Evolutionary conservation across 2,797 vertebrate genomes (phyloP).

Genomic region (Agapornis canus): DNA sequence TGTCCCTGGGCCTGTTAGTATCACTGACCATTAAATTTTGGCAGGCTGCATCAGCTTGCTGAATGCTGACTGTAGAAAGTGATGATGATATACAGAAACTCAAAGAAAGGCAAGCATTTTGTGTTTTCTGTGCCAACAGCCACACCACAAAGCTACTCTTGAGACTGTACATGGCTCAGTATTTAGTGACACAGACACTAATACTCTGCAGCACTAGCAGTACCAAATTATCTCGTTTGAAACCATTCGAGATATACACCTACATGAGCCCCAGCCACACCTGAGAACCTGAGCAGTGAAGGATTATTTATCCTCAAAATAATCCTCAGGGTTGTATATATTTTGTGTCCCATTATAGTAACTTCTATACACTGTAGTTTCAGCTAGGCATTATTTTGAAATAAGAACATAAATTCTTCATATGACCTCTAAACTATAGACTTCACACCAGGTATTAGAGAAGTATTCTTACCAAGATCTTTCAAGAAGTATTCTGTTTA

Average conservation of each 20-base stretch:
- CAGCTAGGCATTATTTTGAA: background rate
- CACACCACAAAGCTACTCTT: background rate
- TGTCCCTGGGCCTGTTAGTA: background rate
- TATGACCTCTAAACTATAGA: background rate
- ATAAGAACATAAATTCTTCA: background rate
- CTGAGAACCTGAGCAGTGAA: background rate
- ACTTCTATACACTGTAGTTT: background rate
- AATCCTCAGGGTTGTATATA: background rate
- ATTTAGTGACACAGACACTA: background rate
- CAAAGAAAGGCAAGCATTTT: background rate
- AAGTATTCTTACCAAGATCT: background rate
- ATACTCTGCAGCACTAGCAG: rapidly evolving
- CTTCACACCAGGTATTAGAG: background rate
- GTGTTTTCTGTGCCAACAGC: background rate
- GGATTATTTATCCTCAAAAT: background rate
- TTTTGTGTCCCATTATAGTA: background rate
- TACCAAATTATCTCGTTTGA: background rate
- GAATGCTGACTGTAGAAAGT: background rate
- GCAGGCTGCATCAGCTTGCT: background rate
- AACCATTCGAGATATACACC: background rate
- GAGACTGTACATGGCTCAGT: background rate
- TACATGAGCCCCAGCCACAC: background rate
- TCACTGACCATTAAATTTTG: background rate
- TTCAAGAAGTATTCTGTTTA: background rate
- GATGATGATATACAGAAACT: background rate